Percentiles rank a stretch among this genome's conserved stretches.
These are phyloP conservation scores for Pelmatolapia mariae DNA, from an alignment of 2,113 vertebrate genomes.

Conservation along the genomic window DNA sequence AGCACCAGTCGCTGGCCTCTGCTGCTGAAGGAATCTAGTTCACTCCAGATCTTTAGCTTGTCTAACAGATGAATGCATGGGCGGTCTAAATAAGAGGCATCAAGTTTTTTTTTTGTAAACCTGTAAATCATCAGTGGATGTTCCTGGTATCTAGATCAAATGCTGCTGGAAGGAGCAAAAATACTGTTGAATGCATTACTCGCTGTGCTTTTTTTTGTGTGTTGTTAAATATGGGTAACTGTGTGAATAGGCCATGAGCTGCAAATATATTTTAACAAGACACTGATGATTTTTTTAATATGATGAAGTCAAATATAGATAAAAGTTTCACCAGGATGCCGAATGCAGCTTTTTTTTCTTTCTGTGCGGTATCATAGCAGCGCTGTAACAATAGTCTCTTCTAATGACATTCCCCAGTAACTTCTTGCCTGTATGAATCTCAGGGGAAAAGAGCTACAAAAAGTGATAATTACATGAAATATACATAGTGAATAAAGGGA, in stretches of 20 bases:
- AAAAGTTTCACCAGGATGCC: conserved; percentile 34
- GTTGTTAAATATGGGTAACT: not conserved
- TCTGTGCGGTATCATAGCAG: conserved; percentile 30
- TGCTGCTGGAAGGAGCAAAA: not conserved
- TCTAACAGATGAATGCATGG: conserved; percentile 21
- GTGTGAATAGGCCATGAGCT: not conserved
- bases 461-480: conserved; percentile 99
- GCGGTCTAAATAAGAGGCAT: not conserved
- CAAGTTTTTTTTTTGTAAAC: conserved; percentile 14
- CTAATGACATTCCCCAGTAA: conserved; percentile 97
- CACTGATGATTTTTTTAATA: conserved; percentile 44
- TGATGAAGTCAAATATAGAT: conserved; percentile 67
- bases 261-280: conserved; percentile 25
- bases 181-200: not conserved
- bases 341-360: conserved; percentile 16
- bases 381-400: conserved; percentile 74
- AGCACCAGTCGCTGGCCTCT: conserved; percentile 31
- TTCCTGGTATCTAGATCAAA: not conserved
- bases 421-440: conserved; percentile 79
- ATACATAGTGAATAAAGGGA: conserved; percentile 98
- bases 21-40: conserved; percentile 24
- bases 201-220: not conserved
- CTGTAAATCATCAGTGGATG: conserved; percentile 11
- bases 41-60: conserved; percentile 12
- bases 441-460: conserved; percentile 87